Evolutionary conservation across 2,797 vertebrate genomes (phyloP).

Genomic region (Margarornis squamiger): DNA sequence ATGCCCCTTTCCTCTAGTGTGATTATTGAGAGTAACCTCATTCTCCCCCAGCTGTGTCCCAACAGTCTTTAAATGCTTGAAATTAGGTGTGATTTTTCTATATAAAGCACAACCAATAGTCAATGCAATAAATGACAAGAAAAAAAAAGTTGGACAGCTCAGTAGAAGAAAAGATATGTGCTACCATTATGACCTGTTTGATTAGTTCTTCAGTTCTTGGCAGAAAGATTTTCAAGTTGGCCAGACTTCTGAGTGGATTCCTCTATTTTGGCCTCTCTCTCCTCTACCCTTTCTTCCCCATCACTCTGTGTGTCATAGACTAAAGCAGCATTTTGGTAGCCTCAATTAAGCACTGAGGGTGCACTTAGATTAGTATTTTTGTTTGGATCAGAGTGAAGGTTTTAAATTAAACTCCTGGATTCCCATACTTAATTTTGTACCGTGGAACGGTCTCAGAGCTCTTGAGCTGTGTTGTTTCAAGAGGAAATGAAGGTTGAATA

Average conservation of each 20-base stretch:
- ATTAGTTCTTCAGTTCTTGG: conserved; percentile 27
- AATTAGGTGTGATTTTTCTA: not conserved
- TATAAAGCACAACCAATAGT: not conserved
- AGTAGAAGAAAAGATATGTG: not conserved
- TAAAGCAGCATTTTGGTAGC: not conserved
- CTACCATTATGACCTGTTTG: not conserved
- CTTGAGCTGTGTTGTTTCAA: not conserved
- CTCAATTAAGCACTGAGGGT: not conserved
- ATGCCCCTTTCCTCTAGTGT: not conserved
- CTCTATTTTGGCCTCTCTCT: not conserved
- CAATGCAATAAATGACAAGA: not conserved
- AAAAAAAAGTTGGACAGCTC: not conserved
- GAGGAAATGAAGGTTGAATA: not conserved
- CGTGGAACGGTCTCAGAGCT: not conserved
- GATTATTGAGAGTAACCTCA: not conserved
- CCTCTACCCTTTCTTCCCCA: not conserved
- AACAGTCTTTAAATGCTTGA: not conserved
- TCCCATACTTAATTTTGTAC: not conserved
- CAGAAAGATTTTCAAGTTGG: not conserved
- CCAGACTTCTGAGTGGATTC: not conserved
- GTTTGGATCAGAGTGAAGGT: not conserved
- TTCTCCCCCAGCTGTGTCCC: not conserved
- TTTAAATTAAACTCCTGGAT: not conserved
- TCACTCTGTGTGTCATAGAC: not conserved
- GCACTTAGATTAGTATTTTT: not conserved